These are phyloP conservation scores for Ammodramus savannarum DNA, from an alignment of 2,113 vertebrate species.

Conservation along the genomic window DNA sequence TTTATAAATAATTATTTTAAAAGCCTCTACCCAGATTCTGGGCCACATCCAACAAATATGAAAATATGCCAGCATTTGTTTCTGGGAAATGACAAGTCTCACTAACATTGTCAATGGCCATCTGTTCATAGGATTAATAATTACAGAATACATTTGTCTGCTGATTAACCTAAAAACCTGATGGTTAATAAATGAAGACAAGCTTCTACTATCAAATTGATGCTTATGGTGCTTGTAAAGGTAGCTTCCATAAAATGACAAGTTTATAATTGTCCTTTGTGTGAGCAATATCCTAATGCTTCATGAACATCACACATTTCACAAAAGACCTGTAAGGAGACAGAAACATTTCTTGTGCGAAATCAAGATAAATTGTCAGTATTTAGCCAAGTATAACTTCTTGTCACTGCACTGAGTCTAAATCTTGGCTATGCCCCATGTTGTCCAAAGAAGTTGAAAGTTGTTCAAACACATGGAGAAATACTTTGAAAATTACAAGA, in stretches of 20 bases:
- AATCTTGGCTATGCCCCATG: neutral
- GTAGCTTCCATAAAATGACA: neutral
- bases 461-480: neutral
- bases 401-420: neutral
- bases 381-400: neutral
- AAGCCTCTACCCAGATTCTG: neutral
- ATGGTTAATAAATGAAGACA: neutral
- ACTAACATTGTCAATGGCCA: slow-evolving; percentile 1
- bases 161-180: neutral
- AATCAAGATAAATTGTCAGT: neutral
- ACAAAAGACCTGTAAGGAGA: neutral
- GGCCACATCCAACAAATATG: neutral
- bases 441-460: neutral
- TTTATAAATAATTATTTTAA: neutral
- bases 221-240: neutral
- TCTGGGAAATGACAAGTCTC: slow-evolving; percentile 11
- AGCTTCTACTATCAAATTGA: neutral
- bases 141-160: slow-evolving; percentile 12
- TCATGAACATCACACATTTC: neutral
- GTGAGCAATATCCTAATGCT: neutral
- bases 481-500: neutral
- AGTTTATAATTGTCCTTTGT: neutral
- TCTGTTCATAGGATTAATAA: slow-evolving; percentile 34
- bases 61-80: neutral
- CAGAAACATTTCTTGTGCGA: neutral